Evolutionary conservation across 2,888 invertebrate genomes (phyloP), one percentile per base, ranked within the genome.

Genomic region (Leptodirus hochenwartii): DNA sequence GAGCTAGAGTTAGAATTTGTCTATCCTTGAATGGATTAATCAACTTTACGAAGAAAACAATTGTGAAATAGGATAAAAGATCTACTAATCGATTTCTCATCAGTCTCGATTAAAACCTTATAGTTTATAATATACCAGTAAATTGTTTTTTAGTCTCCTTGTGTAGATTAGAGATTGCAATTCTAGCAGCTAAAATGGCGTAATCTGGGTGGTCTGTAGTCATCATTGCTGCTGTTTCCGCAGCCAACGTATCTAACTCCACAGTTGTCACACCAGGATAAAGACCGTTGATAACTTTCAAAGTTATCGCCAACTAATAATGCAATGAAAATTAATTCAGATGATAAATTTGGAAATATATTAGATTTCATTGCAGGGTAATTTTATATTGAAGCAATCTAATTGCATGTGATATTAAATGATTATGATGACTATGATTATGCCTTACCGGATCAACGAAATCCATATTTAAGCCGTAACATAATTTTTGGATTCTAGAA

Each of bases 211-310:
- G 96, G 46, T 81, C 78, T 3, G 90, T 90, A 1, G 96, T 95
- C 80, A 95, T 82, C 16, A 87, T 87, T 8, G 96, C 96, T n/a
- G 96, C 88, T 22, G 87, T 96, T 59, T 98, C 96, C 0, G 98
- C 98, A 25, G 98, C 96, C 38, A 98, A 61, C 52, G 93, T 96
- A 56, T 98, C 98, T 42, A 98, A 59, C 52, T 98, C 93, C 11
- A 90, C 80, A 0, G 96, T 98, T 5, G 90, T 90, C 2, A 99
- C 95, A 9, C 96, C 96, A 35, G 84, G 75, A 53, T 95, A 96
- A 22, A 98, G 65, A 0, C 96, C 96, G 56, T 64, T 84, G 41
- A 96, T 90, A 0, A 96, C 95, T 59, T 90, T 88, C 39, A 81
- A 56, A 1, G 88, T 87, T 36, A 90, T 84, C 27, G 75, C 64